Base-by-base conservation (phyloP, 2,113 vertebrate genomes). In the Ardeotis arabs region DNA sequence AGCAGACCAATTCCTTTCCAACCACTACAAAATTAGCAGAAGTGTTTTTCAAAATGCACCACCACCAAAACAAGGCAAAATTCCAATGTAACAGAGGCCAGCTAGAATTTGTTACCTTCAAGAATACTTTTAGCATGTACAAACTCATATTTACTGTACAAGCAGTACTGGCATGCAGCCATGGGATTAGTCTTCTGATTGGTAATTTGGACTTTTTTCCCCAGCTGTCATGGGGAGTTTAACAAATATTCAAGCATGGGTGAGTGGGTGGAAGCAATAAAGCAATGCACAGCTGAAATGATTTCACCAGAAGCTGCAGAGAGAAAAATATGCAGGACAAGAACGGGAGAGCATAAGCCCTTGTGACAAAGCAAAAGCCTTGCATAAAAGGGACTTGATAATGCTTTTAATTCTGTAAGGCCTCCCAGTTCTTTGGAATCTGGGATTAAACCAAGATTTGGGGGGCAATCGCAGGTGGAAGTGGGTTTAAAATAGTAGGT, bases 201-300 rank as follows among this genome's bases (percentile, higher is more conserved):
- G 90, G 87, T 92, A 90, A 96, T 75, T 84, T 90, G 74, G 96
- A 77, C 19, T 80, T 68, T 86, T 60, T 52, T 41, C 75, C 80
- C 75, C 79, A 94, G 88, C 90, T 96, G 84, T 87, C 84, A 93
- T 27, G 55, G 75, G 87, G 80, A 89, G 64, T 94, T 89, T 67
- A 73, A 83, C 87, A 91, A 88, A 87, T 72, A 96, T 31, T 72
- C 29, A 2, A 82, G 95, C 66, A 63, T 41, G 68, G 73, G 56
- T 83, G 94, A 96, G 82, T 83, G 89, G 84, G 90, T 94, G 75
- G 91, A 79, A 93, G 92, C 86, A 96, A 94, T 92, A 92, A 83
- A 77, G 91, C 92, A 78, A 88, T 73, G 81, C 88, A 90, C 56
- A 87, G 90, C 87, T 89, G 88, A 93, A 96, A 93, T 83, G 50